Conservation (phyloP, 2,113 vertebrate species). For the Sturnus vulgaris region DNA sequence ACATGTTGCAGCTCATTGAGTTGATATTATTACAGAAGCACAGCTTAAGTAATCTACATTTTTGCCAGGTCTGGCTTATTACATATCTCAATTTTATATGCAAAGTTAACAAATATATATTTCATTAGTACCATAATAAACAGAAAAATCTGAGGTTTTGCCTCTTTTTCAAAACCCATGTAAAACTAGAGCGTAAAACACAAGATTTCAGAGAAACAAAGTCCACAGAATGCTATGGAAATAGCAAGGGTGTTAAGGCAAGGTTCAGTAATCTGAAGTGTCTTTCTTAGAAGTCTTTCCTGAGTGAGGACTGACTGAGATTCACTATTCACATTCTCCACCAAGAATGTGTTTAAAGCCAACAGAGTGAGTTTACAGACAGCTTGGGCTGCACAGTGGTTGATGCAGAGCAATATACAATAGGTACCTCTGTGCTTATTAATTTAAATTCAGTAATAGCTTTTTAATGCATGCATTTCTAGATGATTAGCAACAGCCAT, state of each 20-base stretch:
- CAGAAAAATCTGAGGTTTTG: not conserved
- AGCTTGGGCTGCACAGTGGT: not conserved
- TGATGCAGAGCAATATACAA: not conserved
- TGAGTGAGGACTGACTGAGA: not conserved
- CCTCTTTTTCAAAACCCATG: not conserved
- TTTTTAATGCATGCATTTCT: not conserved
- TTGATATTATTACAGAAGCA: not conserved
- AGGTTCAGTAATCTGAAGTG: not conserved
- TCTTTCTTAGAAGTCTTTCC: not conserved
- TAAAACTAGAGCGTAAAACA: not conserved
- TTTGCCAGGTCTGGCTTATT: not conserved
- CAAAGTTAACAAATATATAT: constrained; percentile 42
- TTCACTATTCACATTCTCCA: not conserved
- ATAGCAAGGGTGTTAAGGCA: not conserved
- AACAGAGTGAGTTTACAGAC: not conserved
- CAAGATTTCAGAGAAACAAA: not conserved
- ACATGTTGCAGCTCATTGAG: not conserved
- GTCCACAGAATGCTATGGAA: not conserved
- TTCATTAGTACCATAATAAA: constrained; percentile 49
- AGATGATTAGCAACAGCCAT: not conserved
- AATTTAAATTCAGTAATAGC: not conserved
- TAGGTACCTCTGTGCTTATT: not conserved
- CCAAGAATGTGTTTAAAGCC: not conserved
- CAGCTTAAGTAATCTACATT: not conserved
- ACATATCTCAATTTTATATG: constrained; percentile 11